A percentile compares a stretch with the other conserved stretches of the same genome.
phyloP scores from a whole-genome alignment of 2,113 vertebrate species.

The Podarcis raffonei region DNA sequence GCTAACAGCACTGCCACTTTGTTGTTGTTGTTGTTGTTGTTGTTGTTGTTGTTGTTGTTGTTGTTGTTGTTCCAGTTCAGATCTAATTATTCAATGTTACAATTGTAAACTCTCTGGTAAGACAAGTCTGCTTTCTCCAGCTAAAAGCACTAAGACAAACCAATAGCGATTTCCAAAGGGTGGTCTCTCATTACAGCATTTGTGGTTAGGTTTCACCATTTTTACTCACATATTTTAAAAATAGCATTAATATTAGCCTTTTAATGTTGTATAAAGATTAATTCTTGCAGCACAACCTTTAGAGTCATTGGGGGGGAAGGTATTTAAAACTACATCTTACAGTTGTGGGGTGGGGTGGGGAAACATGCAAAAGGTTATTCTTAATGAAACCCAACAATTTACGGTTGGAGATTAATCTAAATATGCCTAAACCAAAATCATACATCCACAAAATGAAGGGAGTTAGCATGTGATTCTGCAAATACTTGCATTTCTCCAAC shows the following conservation, averaged over 20 bases:
- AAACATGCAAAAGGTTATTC: neutral
- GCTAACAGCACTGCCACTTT: no score
- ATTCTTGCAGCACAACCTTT: neutral
- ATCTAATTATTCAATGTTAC: neutral
- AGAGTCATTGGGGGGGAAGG: neutral
- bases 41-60: no score
- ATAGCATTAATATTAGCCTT: neutral
- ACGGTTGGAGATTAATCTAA: neutral
- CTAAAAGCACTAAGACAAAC: neutral
- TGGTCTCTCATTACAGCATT: neutral
- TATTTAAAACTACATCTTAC: rapidly evolving
- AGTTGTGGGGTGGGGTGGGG: no score
- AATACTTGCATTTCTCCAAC: neutral
- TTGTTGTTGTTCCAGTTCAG: neutral
- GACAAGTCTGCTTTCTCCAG: neutral
- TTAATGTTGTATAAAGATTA: neutral
- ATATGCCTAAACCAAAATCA: neutral
- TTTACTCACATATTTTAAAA: neutral
- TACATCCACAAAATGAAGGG: rapidly evolving
- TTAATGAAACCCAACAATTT: rapidly evolving
- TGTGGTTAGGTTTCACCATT: no score
- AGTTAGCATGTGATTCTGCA: rapidly evolving
- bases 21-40: neutral
- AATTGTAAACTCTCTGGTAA: no score
- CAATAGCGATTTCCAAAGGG: neutral